phyloP scores from a whole-genome alignment of 2,797 vertebrate species.

The Argyrosomus regius region DNA sequence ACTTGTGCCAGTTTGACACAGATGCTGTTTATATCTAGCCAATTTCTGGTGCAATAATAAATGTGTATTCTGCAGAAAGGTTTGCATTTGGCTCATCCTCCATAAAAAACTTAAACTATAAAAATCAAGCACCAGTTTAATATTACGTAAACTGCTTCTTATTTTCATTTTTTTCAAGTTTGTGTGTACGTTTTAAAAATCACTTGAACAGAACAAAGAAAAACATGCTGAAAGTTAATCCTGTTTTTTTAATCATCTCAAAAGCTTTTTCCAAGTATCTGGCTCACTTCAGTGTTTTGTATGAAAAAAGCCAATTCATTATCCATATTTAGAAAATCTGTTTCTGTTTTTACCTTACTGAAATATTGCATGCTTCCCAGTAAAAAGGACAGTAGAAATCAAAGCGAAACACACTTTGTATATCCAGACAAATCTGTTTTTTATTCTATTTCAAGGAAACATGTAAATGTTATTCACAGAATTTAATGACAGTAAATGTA shows the following conservation, averaged over 20 bases:
- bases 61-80: not conserved
- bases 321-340: not conserved
- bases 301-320: not conserved
- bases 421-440: not conserved
- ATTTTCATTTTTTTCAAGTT: not conserved
- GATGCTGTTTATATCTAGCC: not conserved
- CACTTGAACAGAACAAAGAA: not conserved
- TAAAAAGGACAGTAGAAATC: not conserved
- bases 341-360: not conserved
- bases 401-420: not conserved
- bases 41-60: not conserved
- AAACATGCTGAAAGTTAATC: not conserved
- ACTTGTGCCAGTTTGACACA: not conserved
- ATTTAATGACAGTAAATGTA: no score
- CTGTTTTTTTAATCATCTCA: not conserved
- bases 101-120: not conserved
- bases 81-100: not conserved
- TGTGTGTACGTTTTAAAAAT: not conserved
- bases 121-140: not conserved
- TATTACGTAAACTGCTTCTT: not conserved
- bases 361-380: not conserved
- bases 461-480: no score
- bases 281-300: not conserved
- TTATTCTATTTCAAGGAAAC: not conserved
- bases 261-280: not conserved